Conservation (phyloP, 2,113 vertebrate species). For the Lipophrys pholis region DNA sequence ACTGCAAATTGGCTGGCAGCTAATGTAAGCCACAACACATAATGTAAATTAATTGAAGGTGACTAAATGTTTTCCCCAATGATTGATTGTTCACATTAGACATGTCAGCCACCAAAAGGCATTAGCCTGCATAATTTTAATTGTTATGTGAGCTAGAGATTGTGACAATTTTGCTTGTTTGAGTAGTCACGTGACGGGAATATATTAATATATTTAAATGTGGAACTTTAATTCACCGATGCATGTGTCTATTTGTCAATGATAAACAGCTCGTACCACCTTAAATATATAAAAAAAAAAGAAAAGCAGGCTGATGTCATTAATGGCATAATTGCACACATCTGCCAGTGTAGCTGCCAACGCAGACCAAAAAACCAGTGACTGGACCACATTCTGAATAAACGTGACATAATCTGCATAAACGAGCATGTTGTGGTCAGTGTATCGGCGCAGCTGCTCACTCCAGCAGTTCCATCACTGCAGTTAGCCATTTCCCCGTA, state of each 20-base stretch:
- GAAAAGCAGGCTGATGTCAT: rapidly evolving
- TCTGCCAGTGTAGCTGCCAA: neutral
- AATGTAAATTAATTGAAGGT: too few species aligned
- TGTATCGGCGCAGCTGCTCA: neutral
- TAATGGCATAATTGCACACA: neutral
- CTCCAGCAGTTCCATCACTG: conserved; percentile 50
- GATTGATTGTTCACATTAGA: too few species aligned
- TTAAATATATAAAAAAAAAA: neutral
- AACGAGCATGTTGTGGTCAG: conserved; percentile 6
- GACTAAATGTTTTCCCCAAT: too few species aligned
- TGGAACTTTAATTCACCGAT: neutral
- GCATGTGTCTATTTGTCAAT: too few species aligned
- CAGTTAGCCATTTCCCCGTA: conserved; percentile 31
- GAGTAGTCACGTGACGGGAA: too few species aligned
- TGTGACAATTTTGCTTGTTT: too few species aligned
- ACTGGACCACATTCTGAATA: neutral
- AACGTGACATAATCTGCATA: neutral
- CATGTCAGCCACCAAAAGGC: too few species aligned
- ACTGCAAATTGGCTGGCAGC: too few species aligned
- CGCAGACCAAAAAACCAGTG: neutral
- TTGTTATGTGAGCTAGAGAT: too few species aligned
- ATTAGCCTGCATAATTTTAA: too few species aligned
- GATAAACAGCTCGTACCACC: neutral
- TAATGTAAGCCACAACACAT: too few species aligned
- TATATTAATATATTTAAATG: neutral